A percentile compares a stretch with the other conserved stretches of the same genome.
phyloP scores from a whole-genome alignment of 92 coral and sea anemone genomes.

The Phenganax stokvisi region DNA sequence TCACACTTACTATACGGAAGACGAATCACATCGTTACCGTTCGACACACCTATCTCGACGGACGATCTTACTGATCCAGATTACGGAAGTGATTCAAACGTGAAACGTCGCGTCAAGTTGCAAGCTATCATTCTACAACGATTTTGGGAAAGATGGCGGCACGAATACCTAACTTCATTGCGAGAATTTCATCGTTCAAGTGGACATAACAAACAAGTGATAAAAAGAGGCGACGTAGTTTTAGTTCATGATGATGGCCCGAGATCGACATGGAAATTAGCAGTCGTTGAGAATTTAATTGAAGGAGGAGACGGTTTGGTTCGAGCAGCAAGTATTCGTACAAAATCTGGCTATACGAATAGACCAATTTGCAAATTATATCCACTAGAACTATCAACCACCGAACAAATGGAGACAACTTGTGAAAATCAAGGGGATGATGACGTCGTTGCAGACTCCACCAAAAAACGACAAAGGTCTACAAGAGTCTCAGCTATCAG shows the following conservation, averaged over 20 bases:
- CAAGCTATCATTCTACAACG: slow-evolving; percentile 22
- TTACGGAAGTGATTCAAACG: slow-evolving; percentile 2
- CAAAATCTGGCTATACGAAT: slow-evolving; percentile 44
- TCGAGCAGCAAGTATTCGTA: slow-evolving; percentile 53
- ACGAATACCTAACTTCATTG: slow-evolving; percentile 44
- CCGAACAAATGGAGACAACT: background rate
- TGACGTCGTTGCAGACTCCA: background rate
- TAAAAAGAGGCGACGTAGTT: slow-evolving; percentile 27
- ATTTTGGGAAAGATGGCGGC: slow-evolving; percentile 52
- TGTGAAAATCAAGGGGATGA: background rate
- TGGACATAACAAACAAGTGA: slow-evolving; percentile 40
- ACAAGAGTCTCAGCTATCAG: background rate
- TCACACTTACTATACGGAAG: slow-evolving; percentile 37
- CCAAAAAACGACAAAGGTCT: background rate
- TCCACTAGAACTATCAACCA: slow-evolving; percentile 47
- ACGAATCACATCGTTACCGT: slow-evolving; percentile 13
- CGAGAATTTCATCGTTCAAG: slow-evolving; percentile 45
- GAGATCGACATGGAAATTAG: slow-evolving; percentile 47
- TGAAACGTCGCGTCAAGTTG: background rate
- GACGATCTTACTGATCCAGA: slow-evolving; percentile 29
- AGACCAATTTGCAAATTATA: slow-evolving; percentile 44
- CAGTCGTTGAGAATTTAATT: slow-evolving; percentile 47
- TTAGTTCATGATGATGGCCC: background rate
- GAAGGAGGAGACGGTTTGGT: slow-evolving; percentile 49
- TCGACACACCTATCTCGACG: background rate